phyloP scores from a whole-genome alignment of 1,140 invertebrate genomes.

The Pseudomyrmex dendroicus region DNA sequence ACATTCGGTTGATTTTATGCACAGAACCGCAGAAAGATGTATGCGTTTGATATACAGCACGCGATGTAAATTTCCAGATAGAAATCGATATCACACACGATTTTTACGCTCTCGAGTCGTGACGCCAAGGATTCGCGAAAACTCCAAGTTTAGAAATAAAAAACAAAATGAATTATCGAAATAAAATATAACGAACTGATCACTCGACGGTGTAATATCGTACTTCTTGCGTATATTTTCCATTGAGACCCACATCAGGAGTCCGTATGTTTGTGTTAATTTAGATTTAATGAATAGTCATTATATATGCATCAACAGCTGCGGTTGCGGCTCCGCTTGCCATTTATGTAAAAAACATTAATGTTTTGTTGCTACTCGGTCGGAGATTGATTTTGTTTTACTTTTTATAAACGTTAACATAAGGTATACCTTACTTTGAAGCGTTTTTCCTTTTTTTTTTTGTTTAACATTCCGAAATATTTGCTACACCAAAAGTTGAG shows the following conservation, averaged over 20 bases:
- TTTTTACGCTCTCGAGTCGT: constrained; percentile 5
- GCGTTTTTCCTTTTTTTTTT: neutral
- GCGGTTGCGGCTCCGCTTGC: too few relatives aligned
- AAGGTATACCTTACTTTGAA: neutral
- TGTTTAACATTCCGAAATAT: neutral
- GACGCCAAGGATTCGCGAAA: neutral
- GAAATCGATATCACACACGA: constrained; percentile 34
- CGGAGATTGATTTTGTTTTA: too few relatives aligned
- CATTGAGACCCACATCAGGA: too few relatives aligned
- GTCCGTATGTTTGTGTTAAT: too few relatives aligned
- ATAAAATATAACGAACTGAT: too few relatives aligned
- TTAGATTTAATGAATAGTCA: too few relatives aligned
- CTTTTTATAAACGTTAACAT: too few relatives aligned
- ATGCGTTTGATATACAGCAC: constrained; percentile 27
- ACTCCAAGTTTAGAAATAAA: neutral
- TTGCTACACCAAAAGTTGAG: neutral
- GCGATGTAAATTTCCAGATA: constrained; percentile 39
- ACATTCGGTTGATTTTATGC: constrained; percentile 20
- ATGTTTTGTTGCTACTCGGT: too few relatives aligned
- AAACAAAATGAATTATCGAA: constrained; percentile 2
- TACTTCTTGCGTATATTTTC: too few relatives aligned
- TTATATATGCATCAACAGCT: too few relatives aligned
- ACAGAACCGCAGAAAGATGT: constrained; percentile 11
- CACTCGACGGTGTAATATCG: too few relatives aligned
- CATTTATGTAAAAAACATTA: too few relatives aligned